Evolutionary conservation across 2,888 invertebrate species (phyloP), one percentile per base, ranked within the genome.

Genomic region (Balanococcus diminutus): DNA sequence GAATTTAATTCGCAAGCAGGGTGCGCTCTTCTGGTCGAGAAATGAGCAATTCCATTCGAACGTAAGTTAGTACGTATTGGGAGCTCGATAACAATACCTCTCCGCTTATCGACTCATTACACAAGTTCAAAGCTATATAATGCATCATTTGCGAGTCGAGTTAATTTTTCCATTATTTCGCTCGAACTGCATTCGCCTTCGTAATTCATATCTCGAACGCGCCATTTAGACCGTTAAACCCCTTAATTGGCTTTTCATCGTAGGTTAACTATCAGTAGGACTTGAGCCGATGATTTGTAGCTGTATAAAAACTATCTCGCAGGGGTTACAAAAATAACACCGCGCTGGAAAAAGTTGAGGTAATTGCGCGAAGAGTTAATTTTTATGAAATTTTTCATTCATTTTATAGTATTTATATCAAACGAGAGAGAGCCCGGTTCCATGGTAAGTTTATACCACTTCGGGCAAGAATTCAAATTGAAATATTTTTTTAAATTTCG

Each of bases 161-260:
- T 67, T 67, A 67, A 67, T 67, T 67, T 67, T 67, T 67, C 61
- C 61, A 67, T 67, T 67, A 67, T 67, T 67, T 67, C 61, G 61
- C 61, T 67, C 61, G 11, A 67, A 25, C 25, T 25, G 25, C 61
- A 25, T 67, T 67, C 28, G 61, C 8, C 14, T 51, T 67, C 61
- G 61, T 67, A 67, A 67, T 67, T 28, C 61, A 14, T 0, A 9
- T 4, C 61, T 6, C 51, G 3, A 51, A 0, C 4, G 51, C 51
- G 4, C 1, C 51, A 19, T 19, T 19, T 19, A 3, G 3, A 14
- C 56, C 19, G 19, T 56, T 22, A 22, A 56, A 67, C 61, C 61
- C 25, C n/a, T 67, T 67, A 67, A 67, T 67, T 67, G 61, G 61
- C 61, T 25, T 67, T 67, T 67, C 61, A 67, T 67, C 25, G 61